A percentile compares a stretch with the other conserved stretches of the same genome.
phyloP scores from a whole-genome alignment of 2,888 invertebrate species.

The Lissocephala sabroskyi region DNA sequence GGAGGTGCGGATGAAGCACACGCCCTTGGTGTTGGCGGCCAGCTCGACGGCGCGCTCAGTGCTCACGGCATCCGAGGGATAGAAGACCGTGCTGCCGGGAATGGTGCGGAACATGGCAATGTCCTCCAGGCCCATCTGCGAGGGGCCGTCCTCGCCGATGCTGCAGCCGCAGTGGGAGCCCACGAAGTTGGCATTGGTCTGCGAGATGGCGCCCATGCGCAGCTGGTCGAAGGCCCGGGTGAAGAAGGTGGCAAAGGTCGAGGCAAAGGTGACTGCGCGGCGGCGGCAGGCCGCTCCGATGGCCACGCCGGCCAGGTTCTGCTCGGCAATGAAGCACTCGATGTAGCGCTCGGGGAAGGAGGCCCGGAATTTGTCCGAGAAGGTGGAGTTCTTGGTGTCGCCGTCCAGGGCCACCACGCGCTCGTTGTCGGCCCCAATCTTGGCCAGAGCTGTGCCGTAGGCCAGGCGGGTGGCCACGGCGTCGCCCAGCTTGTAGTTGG shows the following conservation, averaged over 20 bases:
- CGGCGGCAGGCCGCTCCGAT: constrained; percentile 95
- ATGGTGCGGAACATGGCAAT: constrained; percentile 94
- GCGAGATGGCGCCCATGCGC: constrained; percentile 99
- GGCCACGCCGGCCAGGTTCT: constrained; percentile 96
- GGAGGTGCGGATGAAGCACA: constrained; percentile 97
- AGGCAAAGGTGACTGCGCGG: constrained; percentile 93
- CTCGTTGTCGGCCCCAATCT: constrained; percentile 82
- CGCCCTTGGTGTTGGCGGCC: constrained; percentile 94
- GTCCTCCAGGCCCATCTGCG: constrained; percentile 99
- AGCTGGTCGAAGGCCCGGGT: constrained; percentile 98
- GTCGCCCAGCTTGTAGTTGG: constrained; percentile 85
- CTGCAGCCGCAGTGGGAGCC: constrained; percentile 99
- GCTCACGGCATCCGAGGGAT: constrained; percentile 93
- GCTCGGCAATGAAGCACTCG: constrained; percentile 99
- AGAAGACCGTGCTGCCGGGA: constrained; percentile 86
- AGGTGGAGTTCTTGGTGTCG: constrained; percentile 99
- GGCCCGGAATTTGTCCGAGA: constrained; percentile 90
- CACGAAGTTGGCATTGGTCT: constrained; percentile 95
- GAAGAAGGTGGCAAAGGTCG: constrained; percentile 98
- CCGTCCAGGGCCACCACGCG: constrained; percentile 96
- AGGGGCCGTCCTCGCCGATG: constrained; percentile 99
- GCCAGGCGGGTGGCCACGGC: constrained; percentile 91
- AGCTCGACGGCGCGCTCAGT: constrained; percentile 95
- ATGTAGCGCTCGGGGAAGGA: constrained; percentile 83
- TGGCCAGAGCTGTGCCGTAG: constrained; percentile 94